Evolutionary conservation across 1,140 invertebrate genomes (phyloP).

Genomic region (Leptinotarsa lineolata): DNA sequence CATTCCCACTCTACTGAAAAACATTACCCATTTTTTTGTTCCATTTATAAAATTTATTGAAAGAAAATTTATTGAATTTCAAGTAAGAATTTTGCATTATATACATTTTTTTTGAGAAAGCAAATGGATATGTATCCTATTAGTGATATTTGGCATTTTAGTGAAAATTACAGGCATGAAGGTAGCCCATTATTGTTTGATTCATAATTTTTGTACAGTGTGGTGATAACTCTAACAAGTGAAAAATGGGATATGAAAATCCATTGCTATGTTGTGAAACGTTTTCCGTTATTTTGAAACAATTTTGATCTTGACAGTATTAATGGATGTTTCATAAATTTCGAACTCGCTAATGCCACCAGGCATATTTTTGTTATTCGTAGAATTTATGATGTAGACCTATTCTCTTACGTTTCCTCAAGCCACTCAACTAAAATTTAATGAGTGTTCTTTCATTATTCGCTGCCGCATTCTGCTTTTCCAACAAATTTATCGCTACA

Average conservation of each 20-base stretch:
- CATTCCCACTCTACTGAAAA: too few species aligned
- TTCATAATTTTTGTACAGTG: too few species aligned
- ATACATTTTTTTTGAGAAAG: too few species aligned
- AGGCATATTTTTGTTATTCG: not conserved
- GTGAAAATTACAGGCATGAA: too few species aligned
- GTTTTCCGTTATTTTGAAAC: not conserved
- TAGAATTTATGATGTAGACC: slow-evolving; percentile 1
- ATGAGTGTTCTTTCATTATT: not conserved
- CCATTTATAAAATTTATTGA: too few species aligned
- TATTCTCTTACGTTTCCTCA: not conserved
- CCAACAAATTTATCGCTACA: slow-evolving; percentile 9
- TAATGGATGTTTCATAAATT: not conserved
- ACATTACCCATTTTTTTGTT: too few species aligned
- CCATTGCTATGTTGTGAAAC: not conserved
- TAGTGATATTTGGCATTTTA: too few species aligned
- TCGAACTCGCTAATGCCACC: not conserved
- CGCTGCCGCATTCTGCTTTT: slow-evolving; percentile 2
- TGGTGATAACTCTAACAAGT: too few species aligned
- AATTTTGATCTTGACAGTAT: not conserved
- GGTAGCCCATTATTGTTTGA: too few species aligned
- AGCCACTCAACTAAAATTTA: slow-evolving; percentile 6
- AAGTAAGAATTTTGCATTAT: too few species aligned
- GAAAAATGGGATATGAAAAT: not conserved
- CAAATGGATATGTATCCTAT: too few species aligned
- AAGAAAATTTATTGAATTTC: too few species aligned